phyloP scores from a whole-genome alignment of 2,113 vertebrate genomes.

The Excalfactoria chinensis region DNA sequence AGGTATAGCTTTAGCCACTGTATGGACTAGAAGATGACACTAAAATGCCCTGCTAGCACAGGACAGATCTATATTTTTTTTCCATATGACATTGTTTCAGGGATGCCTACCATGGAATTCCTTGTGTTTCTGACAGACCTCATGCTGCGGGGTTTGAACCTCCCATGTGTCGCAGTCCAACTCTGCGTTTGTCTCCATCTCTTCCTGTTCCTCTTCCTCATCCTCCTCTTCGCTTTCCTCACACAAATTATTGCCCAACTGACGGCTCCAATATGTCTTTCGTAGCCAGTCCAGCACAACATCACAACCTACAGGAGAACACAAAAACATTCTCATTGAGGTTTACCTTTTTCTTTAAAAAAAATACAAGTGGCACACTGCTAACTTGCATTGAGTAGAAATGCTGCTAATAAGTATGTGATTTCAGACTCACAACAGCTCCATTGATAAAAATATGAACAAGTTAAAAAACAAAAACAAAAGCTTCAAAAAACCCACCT shows the following conservation, averaged over 20 bases:
- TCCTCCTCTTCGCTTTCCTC: slow-evolving; percentile 79
- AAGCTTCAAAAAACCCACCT: no score
- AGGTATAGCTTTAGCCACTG: not conserved
- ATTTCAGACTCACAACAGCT: not conserved
- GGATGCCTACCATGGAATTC: slow-evolving; percentile 82
- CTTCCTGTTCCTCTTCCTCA: slow-evolving; percentile 76
- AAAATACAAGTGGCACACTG: fast-evolving
- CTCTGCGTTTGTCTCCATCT: not conserved
- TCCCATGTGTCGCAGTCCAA: slow-evolving; percentile 77
- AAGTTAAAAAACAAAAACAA: not conserved
- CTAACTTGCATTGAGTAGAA: not conserved
- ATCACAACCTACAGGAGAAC: slow-evolving; percentile 80
- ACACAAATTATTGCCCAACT: slow-evolving; percentile 82
- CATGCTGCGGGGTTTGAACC: not conserved
- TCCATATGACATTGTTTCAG: not conserved
- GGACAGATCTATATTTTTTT: not conserved
- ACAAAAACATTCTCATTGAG: not conserved
- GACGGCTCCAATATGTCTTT: slow-evolving; percentile 91
- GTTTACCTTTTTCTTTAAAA: not conserved
- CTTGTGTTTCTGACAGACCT: slow-evolving; percentile 77
- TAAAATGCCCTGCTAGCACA: not conserved
- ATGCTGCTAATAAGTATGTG: not conserved
- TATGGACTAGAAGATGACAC: not conserved
- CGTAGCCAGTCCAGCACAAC: slow-evolving; percentile 95
- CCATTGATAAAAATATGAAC: not conserved